Conservation (phyloP, 2,797 vertebrate species). For the Scyliorhinus canicula region DNA sequence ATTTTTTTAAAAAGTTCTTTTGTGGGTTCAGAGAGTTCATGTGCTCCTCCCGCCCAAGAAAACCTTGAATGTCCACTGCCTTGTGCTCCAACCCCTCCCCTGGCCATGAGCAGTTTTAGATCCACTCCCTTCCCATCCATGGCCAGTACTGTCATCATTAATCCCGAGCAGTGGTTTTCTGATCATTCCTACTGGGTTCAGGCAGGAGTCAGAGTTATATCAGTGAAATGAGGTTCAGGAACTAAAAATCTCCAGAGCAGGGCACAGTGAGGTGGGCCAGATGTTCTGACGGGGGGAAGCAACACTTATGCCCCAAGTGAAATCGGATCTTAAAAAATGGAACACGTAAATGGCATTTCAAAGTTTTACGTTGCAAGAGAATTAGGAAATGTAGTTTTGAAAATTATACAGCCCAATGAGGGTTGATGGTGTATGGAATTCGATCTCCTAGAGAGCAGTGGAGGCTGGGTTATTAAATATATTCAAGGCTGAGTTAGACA, state of each 20-base stretch:
- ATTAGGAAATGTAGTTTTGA: neutral
- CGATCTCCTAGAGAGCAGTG: too few relatives aligned
- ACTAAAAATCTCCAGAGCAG: neutral
- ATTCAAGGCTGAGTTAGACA: too few relatives aligned
- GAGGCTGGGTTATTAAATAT: too few relatives aligned
- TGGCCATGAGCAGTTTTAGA: neutral
- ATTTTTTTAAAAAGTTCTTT: neutral
- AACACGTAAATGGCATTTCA: neutral
- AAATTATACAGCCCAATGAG: neutral
- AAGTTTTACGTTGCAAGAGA: neutral
- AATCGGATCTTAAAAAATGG: neutral
- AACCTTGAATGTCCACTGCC: neutral
- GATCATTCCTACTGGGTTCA: neutral
- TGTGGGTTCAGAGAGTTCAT: neutral
- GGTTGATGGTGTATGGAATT: too few relatives aligned
- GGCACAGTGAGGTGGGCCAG: neutral
- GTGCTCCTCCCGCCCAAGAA: neutral
- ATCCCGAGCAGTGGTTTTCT: neutral
- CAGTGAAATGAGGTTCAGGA: neutral
- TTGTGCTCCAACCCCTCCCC: neutral
- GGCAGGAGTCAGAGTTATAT: neutral
- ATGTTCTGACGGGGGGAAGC: neutral
- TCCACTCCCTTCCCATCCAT: neutral
- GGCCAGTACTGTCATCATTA: neutral
- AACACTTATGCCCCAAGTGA: neutral